Conservation (phyloP, 2,888 invertebrate species). For the Perithous albicinctus region DNA sequence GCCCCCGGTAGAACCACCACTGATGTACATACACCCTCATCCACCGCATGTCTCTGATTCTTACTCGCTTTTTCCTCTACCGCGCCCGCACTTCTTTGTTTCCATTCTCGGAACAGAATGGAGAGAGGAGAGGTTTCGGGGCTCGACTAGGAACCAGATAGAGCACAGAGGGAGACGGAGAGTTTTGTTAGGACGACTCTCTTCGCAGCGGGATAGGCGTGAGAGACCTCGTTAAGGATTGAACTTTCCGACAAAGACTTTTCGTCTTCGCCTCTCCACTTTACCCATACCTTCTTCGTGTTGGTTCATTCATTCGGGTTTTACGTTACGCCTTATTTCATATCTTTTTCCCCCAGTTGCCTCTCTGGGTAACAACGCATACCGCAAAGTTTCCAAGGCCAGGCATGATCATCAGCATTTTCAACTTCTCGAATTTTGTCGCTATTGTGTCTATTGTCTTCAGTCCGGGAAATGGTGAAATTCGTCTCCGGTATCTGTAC, state of each 20-base stretch:
- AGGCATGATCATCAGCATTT: constrained; percentile 8
- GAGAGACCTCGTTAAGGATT: constrained; percentile 64
- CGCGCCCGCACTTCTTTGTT: constrained; percentile 63
- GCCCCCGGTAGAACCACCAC: constrained; percentile 47
- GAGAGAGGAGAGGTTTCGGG: constrained; percentile 42
- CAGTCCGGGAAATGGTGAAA: neutral
- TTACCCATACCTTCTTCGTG: neutral
- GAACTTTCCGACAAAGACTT: constrained; percentile 57
- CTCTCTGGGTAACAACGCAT: constrained; percentile 5
- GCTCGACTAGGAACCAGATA: constrained; percentile 18
- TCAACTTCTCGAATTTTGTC: neutral
- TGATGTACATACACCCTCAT: constrained; percentile 33
- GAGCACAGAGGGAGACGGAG: constrained; percentile 27
- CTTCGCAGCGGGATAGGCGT: constrained; percentile 54
- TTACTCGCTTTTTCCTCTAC: constrained; percentile 46
- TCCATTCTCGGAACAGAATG: constrained; percentile 68
- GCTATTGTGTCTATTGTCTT: neutral
- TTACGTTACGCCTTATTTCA: constrained; percentile 35
- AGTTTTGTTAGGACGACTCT: constrained; percentile 49
- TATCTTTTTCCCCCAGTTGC: constrained; percentile 19
- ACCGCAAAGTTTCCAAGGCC: neutral
- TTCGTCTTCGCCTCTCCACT: constrained; percentile 11
- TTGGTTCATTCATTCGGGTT: constrained; percentile 43
- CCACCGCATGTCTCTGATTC: constrained; percentile 18
- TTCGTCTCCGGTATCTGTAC: neutral